phyloP scores from a whole-genome alignment of 2,113 vertebrate genomes.

The Gymnarchus niloticus region DNA sequence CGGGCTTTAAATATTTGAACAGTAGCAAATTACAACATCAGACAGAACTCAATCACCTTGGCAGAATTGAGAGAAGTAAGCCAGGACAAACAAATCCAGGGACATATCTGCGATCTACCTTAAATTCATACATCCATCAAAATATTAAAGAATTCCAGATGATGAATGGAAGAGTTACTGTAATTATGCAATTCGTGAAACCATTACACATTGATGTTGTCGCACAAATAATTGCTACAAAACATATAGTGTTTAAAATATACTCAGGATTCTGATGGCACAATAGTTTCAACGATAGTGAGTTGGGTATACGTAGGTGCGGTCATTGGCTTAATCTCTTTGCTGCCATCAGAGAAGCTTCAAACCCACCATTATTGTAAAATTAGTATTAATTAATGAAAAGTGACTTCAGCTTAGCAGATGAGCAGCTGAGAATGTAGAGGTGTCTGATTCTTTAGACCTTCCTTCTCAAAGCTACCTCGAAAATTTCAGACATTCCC shows the following conservation, averaged over 20 bases:
- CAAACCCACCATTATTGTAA: no score
- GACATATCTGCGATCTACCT: neutral
- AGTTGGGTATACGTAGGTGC: no score
- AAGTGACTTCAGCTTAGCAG: neutral
- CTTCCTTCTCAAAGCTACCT: neutral
- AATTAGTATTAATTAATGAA: no score
- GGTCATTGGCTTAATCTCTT: no score
- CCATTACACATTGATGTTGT: neutral
- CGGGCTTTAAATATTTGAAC: slow-evolving; percentile 16
- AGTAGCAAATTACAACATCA: slow-evolving; percentile 12
- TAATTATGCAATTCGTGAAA: neutral
- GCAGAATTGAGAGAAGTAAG: neutral
- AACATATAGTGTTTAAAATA: no score
- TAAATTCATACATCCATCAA: neutral
- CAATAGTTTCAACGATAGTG: no score
- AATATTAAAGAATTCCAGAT: neutral
- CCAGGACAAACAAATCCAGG: neutral
- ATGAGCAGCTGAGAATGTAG: neutral
- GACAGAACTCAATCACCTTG: neutral
- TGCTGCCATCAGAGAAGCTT: no score
- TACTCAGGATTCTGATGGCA: no score
- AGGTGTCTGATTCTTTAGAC: neutral
- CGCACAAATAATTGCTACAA: no score
- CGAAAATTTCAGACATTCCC: neutral
- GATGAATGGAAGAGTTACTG: neutral